phyloP scores from a whole-genome alignment of 2,113 vertebrate genomes.

The Dendropsophus ebraccatus region DNA sequence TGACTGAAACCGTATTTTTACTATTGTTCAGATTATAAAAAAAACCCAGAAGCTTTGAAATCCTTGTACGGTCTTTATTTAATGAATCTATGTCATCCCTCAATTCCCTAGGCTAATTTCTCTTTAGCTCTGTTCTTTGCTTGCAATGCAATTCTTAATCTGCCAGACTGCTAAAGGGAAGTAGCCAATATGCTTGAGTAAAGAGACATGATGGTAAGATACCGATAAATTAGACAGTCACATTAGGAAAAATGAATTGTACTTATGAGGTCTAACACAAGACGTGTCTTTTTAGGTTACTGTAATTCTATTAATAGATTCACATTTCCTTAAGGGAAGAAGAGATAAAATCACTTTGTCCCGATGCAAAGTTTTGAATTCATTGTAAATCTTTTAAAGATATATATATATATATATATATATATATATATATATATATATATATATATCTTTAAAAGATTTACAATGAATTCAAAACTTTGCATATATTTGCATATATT shows the following conservation, averaged over 20 bases:
- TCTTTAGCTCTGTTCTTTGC: slow-evolving; percentile 28
- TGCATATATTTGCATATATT: background rate
- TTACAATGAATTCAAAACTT: background rate
- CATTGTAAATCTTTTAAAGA: background rate
- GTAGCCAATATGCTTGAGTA: slow-evolving; percentile 14
- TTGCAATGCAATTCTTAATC: slow-evolving; percentile 28
- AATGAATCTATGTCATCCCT: slow-evolving; percentile 49
- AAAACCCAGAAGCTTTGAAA: slow-evolving; percentile 35
- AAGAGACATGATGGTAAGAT: slow-evolving; percentile 19
- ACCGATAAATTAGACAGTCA: slow-evolving; percentile 19
- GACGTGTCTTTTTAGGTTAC: background rate
- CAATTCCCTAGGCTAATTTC: slow-evolving; percentile 44
- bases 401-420: no score
- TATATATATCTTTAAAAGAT: background rate
- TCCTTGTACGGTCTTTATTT: slow-evolving; percentile 36
- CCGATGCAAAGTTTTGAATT: background rate
- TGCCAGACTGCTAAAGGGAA: background rate
- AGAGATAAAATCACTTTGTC: background rate
- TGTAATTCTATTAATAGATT: slow-evolving; percentile 1
- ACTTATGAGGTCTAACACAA: background rate
- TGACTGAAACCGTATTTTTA: slow-evolving; percentile 21
- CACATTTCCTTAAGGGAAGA: background rate
- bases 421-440: no score
- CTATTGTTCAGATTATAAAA: background rate
- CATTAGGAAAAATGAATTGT: slow-evolving; percentile 24